phyloP scores from a whole-genome alignment of 1,140 invertebrate genomes.

The Trichoplusia ni region DNA sequence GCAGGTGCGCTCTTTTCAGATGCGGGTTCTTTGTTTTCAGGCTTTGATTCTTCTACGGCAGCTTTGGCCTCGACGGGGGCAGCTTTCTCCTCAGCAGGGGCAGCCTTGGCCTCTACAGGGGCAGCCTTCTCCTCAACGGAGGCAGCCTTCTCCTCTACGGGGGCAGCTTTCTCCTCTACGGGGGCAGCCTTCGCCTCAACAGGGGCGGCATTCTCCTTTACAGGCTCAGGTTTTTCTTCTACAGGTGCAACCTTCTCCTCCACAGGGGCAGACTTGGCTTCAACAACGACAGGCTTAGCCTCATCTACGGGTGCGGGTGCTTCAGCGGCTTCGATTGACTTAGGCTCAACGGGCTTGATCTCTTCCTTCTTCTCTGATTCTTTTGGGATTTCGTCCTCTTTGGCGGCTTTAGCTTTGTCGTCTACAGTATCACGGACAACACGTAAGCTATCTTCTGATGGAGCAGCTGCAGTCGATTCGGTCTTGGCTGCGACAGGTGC shows the following conservation, averaged over 20 bases:
- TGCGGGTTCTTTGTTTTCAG: slow-evolving; percentile 36
- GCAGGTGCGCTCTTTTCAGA: slow-evolving; percentile 4
- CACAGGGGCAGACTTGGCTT: too few relatives aligned
- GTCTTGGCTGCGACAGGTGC: slow-evolving; percentile 21
- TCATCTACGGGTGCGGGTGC: too few relatives aligned
- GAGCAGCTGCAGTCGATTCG: slow-evolving; percentile 13
- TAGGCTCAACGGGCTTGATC: too few relatives aligned
- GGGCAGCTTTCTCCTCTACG: not conserved
- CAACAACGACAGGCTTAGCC: too few relatives aligned
- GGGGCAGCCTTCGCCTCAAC: not conserved
- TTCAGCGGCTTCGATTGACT: too few relatives aligned
- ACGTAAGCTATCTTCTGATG: slow-evolving; percentile 50
- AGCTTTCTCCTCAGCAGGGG: not conserved
- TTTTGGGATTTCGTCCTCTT: too few relatives aligned
- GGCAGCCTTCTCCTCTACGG: not conserved
- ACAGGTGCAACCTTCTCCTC: slow-evolving; percentile 27
- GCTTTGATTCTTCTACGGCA: slow-evolving; percentile 31
- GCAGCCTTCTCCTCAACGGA: not conserved
- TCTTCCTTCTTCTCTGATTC: too few relatives aligned
- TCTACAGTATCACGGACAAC: slow-evolving; percentile 68
- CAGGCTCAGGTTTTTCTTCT: slow-evolving; percentile 17
- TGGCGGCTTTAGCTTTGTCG: slow-evolving; percentile 53
- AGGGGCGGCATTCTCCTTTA: not conserved
- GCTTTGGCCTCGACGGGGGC: slow-evolving; percentile 31
- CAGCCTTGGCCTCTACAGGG: not conserved